Evolutionary conservation across 2,888 invertebrate genomes (phyloP).

Genomic region (Palloptera scutellata): DNA sequence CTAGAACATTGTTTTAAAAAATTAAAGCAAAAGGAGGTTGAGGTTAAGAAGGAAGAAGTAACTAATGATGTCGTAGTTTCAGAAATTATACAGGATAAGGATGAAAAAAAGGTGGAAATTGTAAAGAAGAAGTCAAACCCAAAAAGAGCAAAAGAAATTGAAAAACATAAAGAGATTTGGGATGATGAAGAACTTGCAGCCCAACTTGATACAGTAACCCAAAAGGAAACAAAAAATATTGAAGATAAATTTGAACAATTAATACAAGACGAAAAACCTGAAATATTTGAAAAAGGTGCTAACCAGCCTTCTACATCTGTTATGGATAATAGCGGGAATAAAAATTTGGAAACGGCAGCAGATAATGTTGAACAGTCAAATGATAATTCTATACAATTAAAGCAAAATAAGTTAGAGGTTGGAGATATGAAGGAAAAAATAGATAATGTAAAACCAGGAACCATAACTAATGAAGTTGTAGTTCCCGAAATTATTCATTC

Average conservation of each 20-base stretch:
- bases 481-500: no score
- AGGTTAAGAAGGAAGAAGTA: not conserved
- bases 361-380: no score
- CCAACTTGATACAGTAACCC: not conserved
- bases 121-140: constrained; percentile 22
- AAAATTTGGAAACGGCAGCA: no score
- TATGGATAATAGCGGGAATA: no score
- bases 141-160: constrained; percentile 5
- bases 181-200: constrained; percentile 12
- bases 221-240: constrained; percentile 25
- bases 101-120: constrained; percentile 14
- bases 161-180: constrained; percentile 3
- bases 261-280: constrained; percentile 5
- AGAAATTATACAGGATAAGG: constrained; percentile 12
- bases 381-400: no score
- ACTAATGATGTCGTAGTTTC: constrained; percentile 19
- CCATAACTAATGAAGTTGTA: no score
- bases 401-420: no score
- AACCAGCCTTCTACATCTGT: no score
- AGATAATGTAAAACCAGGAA: no score
- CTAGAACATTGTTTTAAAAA: no score
- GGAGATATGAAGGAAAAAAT: no score
- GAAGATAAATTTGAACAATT: constrained; percentile 39
- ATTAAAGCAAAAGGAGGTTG: no score
- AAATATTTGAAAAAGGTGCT: constrained; percentile 24